These are phyloP conservation scores for Zygothrica quintamaculata DNA, from an alignment of 2,888 invertebrate species.

Conservation along the genomic window DNA sequence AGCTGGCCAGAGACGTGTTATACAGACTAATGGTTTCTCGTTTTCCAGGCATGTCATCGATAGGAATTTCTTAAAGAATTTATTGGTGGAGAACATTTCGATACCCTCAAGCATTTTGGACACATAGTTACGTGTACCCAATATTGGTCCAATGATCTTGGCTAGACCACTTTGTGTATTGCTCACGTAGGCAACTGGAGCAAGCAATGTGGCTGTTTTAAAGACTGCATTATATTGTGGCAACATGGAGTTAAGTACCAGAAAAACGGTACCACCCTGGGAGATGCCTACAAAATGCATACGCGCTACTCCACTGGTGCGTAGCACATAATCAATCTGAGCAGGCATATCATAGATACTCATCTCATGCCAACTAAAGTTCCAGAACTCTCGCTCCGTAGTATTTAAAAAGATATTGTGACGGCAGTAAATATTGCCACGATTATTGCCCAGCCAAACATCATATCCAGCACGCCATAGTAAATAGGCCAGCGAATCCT, in stretches of 20 bases:
- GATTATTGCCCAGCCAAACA: constrained; percentile 83
- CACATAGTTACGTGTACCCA: constrained; percentile 82
- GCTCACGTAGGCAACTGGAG: constrained; percentile 82
- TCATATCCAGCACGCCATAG: constrained; percentile 83
- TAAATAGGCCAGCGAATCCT: constrained; percentile 83
- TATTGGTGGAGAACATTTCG: constrained; percentile 83
- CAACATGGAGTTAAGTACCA: constrained; percentile 82
- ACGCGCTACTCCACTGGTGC: constrained; percentile 67
- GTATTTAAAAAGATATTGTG: constrained; percentile 78
- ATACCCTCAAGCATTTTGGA: constrained; percentile 81
- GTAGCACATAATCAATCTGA: constrained; percentile 82
- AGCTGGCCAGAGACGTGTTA: constrained; percentile 82
- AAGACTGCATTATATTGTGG: constrained; percentile 82
- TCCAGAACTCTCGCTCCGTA: constrained; percentile 85
- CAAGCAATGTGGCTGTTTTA: constrained; percentile 81
- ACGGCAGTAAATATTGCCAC: constrained; percentile 82
- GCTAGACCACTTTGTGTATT: constrained; percentile 85
- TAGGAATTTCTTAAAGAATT: constrained; percentile 82
- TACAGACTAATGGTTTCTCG: constrained; percentile 79
- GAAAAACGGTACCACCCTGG: constrained; percentile 82
- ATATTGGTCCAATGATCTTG: constrained; percentile 87
- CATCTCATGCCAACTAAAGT: constrained; percentile 84
- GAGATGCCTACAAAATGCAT: constrained; percentile 83
- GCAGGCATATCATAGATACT: constrained; percentile 83
- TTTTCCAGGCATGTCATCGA: constrained; percentile 82